Evolutionary conservation across 2,888 invertebrate species (phyloP), one percentile per base, ranked within the genome.

Genomic region (Pyrgus malvae): DNA sequence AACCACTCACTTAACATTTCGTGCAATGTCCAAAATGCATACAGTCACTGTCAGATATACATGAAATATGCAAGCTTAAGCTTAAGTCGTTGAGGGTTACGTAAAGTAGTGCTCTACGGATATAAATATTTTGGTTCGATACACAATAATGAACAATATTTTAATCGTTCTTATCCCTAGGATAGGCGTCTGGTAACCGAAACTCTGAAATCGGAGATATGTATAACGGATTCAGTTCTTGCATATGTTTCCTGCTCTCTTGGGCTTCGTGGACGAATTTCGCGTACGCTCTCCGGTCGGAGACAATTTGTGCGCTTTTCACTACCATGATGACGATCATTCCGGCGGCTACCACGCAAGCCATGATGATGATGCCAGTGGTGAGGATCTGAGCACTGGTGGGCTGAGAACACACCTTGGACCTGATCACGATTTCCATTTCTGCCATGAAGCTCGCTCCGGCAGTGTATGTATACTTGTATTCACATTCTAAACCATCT

Each of bases 151-250:
- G n/a, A n/a, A n/a, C n/a, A n/a, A n/a, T n/a, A n/a, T n/a, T n/a
- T 62, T 60, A 86, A 69, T 87, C 83, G 63, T 74, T 68, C 48
- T 79, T 80, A 66, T 90, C 89, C 49, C 89, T 82, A 16, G 84
- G 84, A 67, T 76, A 90, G 1, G 81, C 73, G 29, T 89, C 81
- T 8, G 93, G 93, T 56, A 93, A 85, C 57, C 76, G 77, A 62
- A 92, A 93, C 49, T 82, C 78, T 0, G 88, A 86, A 11, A 92
- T 86, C 1, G 93, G 93, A n/a, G 93, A 91, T 61, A 87, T 91
- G 62, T 93, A 94, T 56, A 94, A 67, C 0, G 94, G 94, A 70
- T 93, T 94, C 56, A 91, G 64, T 44, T 85, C 79, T 53, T 83
- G 83, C 75, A 81, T 78, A 37, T 82, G 66, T 37, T 80, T 73